phyloP scores from a whole-genome alignment of 2,113 vertebrate genomes.

The Benitochromis conjunctus region DNA sequence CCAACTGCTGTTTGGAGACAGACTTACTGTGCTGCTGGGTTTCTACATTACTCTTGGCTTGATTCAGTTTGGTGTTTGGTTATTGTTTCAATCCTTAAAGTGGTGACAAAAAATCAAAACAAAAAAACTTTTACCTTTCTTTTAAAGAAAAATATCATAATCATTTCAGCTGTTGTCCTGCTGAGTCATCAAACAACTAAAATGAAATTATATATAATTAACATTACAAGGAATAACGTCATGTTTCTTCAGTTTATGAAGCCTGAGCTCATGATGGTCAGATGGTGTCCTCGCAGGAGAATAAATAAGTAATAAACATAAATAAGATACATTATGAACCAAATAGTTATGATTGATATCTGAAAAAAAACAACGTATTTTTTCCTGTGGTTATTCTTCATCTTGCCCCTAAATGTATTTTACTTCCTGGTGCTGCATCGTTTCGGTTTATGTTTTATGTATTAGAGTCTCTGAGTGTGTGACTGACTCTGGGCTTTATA shows the following conservation, averaged over 20 bases:
- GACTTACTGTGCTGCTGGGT: no score
- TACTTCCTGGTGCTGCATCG: background rate
- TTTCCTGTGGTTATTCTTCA: background rate
- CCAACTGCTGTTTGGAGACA: background rate
- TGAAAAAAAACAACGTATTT: background rate
- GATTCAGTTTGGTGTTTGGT: no score
- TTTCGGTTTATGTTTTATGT: fast-evolving
- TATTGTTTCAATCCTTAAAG: no score
- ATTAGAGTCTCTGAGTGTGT: background rate
- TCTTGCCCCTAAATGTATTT: fast-evolving
- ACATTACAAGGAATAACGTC: background rate
- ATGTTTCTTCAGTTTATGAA: fast-evolving
- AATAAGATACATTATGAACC: background rate
- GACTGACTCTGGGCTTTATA: fast-evolving
- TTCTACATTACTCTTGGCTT: no score
- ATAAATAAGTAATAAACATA: background rate
- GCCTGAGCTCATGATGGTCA: background rate
- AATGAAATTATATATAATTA: fast-evolving
- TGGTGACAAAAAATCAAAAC: no score
- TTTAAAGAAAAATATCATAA: no score
- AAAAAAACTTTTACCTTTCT: no score
- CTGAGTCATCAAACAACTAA: background rate
- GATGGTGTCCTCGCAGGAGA: background rate
- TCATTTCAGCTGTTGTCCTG: background rate
- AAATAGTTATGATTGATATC: background rate